These are phyloP conservation scores for Andrena chrysosceles DNA, from an alignment of 2,888 invertebrate genomes.

Conservation along the genomic window DNA sequence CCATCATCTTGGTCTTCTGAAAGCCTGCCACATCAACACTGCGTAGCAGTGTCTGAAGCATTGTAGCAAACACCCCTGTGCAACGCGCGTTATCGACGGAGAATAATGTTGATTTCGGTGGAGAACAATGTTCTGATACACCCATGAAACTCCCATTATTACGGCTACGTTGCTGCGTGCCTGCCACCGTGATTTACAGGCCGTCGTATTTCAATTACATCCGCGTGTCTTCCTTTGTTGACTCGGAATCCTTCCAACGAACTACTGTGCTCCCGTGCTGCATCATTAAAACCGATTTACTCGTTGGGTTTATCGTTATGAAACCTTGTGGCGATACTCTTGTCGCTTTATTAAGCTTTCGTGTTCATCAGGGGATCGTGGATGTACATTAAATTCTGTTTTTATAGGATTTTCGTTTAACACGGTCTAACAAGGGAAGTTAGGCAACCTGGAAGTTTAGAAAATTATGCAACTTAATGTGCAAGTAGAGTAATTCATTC, in stretches of 20 bases:
- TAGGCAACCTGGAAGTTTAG: too few species aligned
- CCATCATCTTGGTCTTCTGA: too few species aligned
- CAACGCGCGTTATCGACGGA: not conserved
- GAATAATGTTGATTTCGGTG: not conserved
- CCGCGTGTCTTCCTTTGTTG: conserved; percentile 8
- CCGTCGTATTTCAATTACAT: conserved; percentile 4
- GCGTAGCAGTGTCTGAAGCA: not conserved
- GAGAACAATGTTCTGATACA: not conserved
- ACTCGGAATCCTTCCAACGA: not conserved
- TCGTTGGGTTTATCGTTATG: not conserved
- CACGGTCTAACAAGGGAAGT: too few species aligned
- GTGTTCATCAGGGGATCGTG: not conserved
- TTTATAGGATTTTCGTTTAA: too few species aligned
- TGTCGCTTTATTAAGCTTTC: not conserved
- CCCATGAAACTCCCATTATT: not conserved
- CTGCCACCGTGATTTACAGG: conserved; percentile 16
- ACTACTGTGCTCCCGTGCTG: not conserved
- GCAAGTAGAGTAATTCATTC: too few species aligned
- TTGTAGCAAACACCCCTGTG: not conserved
- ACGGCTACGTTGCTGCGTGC: conserved; percentile 9
- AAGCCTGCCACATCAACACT: too few species aligned
- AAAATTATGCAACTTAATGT: too few species aligned
- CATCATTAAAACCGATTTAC: not conserved
- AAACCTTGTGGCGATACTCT: not conserved
- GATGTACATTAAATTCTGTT: too few species aligned